Percentiles rank a stretch among this genome's conserved stretches.
These are phyloP conservation scores for Cydia amplana DNA, from an alignment of 1,140 invertebrate species.

Conservation along the genomic window DNA sequence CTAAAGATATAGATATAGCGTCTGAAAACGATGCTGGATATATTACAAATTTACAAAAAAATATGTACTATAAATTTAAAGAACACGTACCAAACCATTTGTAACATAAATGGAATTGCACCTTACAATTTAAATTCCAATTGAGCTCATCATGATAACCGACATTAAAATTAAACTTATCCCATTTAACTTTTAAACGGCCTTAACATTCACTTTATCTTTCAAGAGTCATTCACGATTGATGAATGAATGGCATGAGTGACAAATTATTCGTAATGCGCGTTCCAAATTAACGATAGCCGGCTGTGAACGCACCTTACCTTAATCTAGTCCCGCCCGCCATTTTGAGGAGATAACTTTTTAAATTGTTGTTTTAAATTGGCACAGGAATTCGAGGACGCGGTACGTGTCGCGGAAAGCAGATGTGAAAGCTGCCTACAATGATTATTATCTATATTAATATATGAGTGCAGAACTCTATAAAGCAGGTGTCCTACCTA, in stretches of 20 bases:
- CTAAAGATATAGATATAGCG: too few relatives aligned
- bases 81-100: neutral
- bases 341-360: constrained; percentile 22
- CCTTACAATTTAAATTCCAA: constrained; percentile 7
- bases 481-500: constrained; percentile 17
- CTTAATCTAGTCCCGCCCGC: constrained; percentile 23
- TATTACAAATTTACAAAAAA: neutral
- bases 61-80: neutral
- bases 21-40: neutral
- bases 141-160: neutral
- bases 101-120: neutral
- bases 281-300: constrained; percentile 21
- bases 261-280: constrained; percentile 17
- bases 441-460: constrained; percentile 27
- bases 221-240: constrained; percentile 23
- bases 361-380: constrained; percentile 25
- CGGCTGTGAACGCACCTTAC: constrained; percentile 19
- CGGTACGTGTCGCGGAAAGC: neutral
- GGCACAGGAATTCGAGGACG: constrained; percentile 15
- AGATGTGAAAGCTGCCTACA: constrained; percentile 8
- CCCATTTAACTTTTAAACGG: constrained; percentile 22
- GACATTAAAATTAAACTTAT: constrained; percentile 12
- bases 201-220: constrained; percentile 12
- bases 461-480: constrained; percentile 2
- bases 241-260: constrained; percentile 28